These are phyloP conservation scores for Thaleichthys pacificus DNA, from an alignment of 2,797 vertebrate genomes.

Conservation along the genomic window DNA sequence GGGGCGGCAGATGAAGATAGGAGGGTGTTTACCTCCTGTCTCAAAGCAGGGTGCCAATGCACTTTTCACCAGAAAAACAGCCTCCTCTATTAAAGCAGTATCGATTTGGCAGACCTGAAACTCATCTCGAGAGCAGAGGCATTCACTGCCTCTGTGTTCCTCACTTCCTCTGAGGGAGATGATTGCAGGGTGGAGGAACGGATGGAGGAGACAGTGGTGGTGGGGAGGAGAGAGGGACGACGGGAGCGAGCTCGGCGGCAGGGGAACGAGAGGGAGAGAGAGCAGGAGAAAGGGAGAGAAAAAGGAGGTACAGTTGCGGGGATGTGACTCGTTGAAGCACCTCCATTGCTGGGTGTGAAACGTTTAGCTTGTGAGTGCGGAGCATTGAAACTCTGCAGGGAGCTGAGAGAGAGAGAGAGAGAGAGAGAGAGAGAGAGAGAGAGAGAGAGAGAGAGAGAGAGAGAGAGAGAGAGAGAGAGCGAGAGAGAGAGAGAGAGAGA, in stretches of 20 bases:
- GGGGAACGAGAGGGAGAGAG: neutral
- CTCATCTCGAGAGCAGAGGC: neutral
- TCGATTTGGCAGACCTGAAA: neutral
- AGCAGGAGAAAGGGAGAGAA: neutral
- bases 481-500: neutral
- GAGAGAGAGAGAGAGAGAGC: too few species aligned
- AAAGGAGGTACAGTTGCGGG: neutral
- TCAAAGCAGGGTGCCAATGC: neutral
- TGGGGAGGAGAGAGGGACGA: neutral
- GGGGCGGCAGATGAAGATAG: too few species aligned
- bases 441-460: too few species aligned
- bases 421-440: too few species aligned
- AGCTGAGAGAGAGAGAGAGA: slow-evolving; percentile 11
- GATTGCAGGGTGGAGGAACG: neutral
- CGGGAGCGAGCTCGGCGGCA: neutral
- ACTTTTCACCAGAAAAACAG: neutral
- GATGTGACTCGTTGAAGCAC: slow-evolving; percentile 21
- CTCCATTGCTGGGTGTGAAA: slow-evolving; percentile 39
- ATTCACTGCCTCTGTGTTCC: neutral
- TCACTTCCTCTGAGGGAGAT: neutral
- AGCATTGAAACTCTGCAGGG: slow-evolving; percentile 33
- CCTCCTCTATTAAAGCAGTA: neutral
- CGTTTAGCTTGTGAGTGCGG: slow-evolving; percentile 34
- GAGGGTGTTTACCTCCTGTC: neutral
- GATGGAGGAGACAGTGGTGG: neutral